Percentiles rank a stretch among this genome's conserved stretches.
Evolutionary conservation across 2,113 vertebrate genomes (phyloP).

Genomic region (Apodemus sylvaticus): DNA sequence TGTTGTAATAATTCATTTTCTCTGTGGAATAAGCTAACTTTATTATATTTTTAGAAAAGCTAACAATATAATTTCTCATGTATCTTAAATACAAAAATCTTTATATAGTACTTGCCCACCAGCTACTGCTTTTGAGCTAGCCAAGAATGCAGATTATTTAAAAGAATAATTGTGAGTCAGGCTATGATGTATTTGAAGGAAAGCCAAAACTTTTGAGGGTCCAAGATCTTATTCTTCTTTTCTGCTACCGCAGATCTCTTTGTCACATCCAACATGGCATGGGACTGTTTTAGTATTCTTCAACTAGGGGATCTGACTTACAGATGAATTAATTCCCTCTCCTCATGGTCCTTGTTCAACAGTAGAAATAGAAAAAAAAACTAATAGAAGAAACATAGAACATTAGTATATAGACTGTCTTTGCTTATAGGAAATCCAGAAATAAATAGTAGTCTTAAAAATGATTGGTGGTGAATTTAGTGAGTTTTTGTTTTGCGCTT

Average conservation of each 20-base stretch:
- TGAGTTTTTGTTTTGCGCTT: neutral
- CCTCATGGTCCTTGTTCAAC: constrained; percentile 26
- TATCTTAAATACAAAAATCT: constrained; percentile 32
- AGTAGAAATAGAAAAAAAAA: neutral
- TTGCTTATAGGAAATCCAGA: constrained; percentile 5
- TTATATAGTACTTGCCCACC: constrained; percentile 1
- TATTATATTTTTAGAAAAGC: constrained; percentile 43
- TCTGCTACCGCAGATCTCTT: neutral
- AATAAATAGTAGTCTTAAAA: constrained; percentile 3
- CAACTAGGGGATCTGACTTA: neutral
- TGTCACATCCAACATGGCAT: neutral
- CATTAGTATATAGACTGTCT: neutral
- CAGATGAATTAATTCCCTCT: neutral
- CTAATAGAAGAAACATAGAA: neutral
- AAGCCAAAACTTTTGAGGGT: constrained; percentile 38
- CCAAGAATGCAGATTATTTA: neutral
- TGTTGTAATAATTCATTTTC: neutral
- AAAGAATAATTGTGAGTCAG: neutral
- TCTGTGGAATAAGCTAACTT: neutral
- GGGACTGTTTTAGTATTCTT: neutral
- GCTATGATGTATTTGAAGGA: constrained; percentile 25
- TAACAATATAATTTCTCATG: neutral
- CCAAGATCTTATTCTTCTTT: neutral
- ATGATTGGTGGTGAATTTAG: neutral
- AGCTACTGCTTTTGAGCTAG: constrained; percentile 16